Percentiles rank a stretch among this genome's conserved stretches.
phyloP scores from a whole-genome alignment of 2,113 vertebrate species.

The Bos indicus region DNA sequence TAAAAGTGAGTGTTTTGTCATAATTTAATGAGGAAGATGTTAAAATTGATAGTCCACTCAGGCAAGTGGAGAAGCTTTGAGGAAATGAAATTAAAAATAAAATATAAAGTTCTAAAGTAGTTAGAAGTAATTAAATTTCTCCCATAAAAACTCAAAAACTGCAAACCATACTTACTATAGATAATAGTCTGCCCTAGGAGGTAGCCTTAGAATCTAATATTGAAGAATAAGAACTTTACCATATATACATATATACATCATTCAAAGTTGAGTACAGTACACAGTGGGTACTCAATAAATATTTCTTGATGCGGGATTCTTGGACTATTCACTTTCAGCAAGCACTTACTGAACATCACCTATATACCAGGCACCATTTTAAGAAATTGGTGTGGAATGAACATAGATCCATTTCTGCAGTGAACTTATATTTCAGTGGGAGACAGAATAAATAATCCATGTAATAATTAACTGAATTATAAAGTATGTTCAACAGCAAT shows the following conservation, averaged over 20 bases:
- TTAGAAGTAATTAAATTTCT: neutral
- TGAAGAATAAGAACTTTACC: neutral
- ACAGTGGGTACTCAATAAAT: neutral
- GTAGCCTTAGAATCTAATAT: neutral
- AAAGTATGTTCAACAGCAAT: neutral
- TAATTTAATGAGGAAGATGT: neutral
- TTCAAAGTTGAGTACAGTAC: neutral
- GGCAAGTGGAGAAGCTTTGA: neutral
- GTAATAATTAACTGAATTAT: neutral
- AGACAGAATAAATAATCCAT: neutral
- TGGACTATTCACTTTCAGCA: neutral
- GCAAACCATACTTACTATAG: neutral
- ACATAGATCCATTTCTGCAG: neutral
- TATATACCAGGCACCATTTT: neutral
- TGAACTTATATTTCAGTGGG: neutral
- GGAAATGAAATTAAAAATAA: neutral
- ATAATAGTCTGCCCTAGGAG: neutral
- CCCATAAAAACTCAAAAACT: neutral
- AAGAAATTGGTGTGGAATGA: neutral
- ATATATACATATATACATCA: neutral
- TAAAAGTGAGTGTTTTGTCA: neutral
- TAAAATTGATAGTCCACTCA: neutral
- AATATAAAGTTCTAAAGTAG: neutral
- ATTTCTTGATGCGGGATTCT: neutral
- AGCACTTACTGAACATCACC: neutral